Evolutionary conservation across 1,140 invertebrate genomes (phyloP).

Genomic region (Camponotus vicinus): DNA sequence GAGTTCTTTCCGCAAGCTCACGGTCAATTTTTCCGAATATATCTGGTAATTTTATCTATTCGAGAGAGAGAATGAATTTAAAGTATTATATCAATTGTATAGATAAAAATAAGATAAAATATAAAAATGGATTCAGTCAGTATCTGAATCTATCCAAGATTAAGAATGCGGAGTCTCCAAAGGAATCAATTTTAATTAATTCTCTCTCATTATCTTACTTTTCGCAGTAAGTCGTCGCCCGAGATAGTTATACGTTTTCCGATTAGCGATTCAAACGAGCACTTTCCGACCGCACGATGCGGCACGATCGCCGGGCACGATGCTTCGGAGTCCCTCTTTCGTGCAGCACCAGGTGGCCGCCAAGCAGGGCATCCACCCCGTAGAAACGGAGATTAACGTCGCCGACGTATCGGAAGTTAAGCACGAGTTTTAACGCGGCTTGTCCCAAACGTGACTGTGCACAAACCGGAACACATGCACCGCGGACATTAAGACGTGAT

Average conservation of each 20-base stretch:
- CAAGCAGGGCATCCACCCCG: conserved; percentile 37
- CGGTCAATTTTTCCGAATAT: not conserved
- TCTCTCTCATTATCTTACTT: not conserved
- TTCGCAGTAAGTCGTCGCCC: not conserved
- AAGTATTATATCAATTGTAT: not conserved
- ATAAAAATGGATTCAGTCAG: not conserved
- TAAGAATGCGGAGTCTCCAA: not conserved
- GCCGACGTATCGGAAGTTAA: conserved; percentile 60
- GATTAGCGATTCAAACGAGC: conserved; percentile 42
- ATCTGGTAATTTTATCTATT: not conserved
- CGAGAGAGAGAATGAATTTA: not conserved
- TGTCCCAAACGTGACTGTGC: conserved; percentile 60
- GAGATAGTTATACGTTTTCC: not conserved
- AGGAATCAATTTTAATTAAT: conserved; percentile 4
- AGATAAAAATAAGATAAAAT: not conserved
- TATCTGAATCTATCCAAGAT: not conserved
- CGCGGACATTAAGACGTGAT: conserved; percentile 70
- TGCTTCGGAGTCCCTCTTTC: conserved; percentile 38
- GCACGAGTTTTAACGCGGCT: conserved; percentile 67
- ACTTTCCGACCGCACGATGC: conserved; percentile 22
- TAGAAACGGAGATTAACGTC: conserved; percentile 72
- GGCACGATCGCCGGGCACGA: conserved; percentile 2
- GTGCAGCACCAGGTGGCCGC: conserved; percentile 61
- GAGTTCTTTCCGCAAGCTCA: not conserved
- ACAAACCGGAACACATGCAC: conserved; percentile 18